These are phyloP conservation scores for Geococcyx californianus DNA, from an alignment of 2,113 vertebrate species.

Conservation along the genomic window DNA sequence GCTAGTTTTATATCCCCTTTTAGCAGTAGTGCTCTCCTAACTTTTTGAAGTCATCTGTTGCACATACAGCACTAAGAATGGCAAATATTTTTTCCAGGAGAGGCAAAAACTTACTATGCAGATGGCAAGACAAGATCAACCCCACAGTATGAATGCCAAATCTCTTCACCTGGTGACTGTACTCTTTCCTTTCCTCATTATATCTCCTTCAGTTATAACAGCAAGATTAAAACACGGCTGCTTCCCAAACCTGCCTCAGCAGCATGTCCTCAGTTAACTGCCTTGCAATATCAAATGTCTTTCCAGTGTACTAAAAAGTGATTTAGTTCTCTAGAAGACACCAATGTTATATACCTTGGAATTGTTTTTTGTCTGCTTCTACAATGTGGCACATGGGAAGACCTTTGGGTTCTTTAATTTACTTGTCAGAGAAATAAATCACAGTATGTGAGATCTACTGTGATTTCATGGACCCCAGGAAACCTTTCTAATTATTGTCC, in stretches of 20 bases:
- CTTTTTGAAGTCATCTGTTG: conserved; percentile 43
- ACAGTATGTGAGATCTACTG: not conserved
- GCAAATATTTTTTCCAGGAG: conserved; percentile 18
- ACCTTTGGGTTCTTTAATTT: conserved; percentile 5
- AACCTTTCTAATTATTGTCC: conserved; percentile 22
- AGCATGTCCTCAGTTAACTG: conserved; percentile 6
- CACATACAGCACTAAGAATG: not conserved
- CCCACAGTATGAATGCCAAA: not conserved
- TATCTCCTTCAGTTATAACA: not conserved
- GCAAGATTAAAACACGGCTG: not conserved
- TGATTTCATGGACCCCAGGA: conserved; percentile 45
- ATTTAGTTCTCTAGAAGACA: conserved; percentile 9
- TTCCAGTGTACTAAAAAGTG: not conserved
- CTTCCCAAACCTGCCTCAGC: conserved; percentile 16
- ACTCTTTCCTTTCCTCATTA: not conserved
- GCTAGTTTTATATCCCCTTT: conserved; percentile 29
- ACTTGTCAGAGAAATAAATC: conserved; percentile 40
- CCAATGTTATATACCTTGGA: not conserved
- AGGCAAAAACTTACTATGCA: not conserved
- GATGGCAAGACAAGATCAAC: not conserved
- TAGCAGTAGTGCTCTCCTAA: not conserved
- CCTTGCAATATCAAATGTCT: conserved; percentile 17
- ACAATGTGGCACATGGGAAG: not conserved
- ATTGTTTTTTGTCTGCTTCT: conserved; percentile 27
- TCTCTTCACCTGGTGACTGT: not conserved